Evolutionary conservation across 2,888 invertebrate species (phyloP).

Genomic region (Sicus ferrugineus): DNA sequence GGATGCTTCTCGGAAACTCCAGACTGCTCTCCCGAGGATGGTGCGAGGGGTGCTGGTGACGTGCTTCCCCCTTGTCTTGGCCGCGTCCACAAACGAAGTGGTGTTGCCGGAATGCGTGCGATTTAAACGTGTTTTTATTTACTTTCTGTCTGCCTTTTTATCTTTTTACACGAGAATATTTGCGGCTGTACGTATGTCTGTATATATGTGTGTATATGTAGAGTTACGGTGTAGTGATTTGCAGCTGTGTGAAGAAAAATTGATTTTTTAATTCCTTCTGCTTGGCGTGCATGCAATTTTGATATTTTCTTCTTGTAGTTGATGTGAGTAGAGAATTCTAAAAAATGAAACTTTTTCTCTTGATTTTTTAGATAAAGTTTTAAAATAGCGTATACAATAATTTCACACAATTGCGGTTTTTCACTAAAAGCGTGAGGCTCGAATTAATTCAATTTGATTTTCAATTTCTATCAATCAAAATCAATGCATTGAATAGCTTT

Average conservation of each 20-base stretch:
- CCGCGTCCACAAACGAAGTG: conserved; percentile 39
- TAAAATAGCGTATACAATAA: too few species aligned
- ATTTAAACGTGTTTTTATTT: not conserved
- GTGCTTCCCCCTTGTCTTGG: conserved; percentile 42
- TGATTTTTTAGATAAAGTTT: too few species aligned
- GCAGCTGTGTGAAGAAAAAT: not conserved
- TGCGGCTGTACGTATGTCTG: not conserved
- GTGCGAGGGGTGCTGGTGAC: conserved; percentile 29
- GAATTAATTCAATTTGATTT: too few species aligned
- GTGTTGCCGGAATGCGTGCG: not conserved
- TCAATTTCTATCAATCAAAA: too few species aligned
- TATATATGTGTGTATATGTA: not conserved
- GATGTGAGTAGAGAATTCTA: not conserved
- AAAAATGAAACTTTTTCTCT: not conserved
- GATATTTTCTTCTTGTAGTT: not conserved
- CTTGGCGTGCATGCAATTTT: not conserved
- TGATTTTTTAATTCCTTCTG: not conserved
- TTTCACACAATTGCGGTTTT: too few species aligned
- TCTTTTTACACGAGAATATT: not conserved
- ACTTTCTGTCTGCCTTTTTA: not conserved
- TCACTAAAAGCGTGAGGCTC: too few species aligned
- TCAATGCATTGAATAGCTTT: too few species aligned
- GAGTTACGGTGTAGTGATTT: not conserved
- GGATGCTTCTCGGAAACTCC: not conserved
- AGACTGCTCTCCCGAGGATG: conserved; percentile 36